Evolutionary conservation across 2,113 vertebrate species (phyloP), one percentile per base, ranked within the genome.

Genomic region (Cariama cristata): DNA sequence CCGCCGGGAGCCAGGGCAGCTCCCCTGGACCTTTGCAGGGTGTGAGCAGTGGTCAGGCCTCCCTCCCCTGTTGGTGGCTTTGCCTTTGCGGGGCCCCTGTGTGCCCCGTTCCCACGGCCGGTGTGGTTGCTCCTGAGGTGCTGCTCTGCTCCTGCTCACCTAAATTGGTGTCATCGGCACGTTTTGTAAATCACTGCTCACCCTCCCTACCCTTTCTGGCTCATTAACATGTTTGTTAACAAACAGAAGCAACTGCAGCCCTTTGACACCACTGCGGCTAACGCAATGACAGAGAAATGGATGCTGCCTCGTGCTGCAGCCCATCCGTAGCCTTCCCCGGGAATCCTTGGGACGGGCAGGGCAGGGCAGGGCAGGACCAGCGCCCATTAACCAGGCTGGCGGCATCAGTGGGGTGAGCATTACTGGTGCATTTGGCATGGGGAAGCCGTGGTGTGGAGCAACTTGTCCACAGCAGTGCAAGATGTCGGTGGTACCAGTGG

Each of bases 251-350:
- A 7, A 40, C 67, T 11, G 67, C 67, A 47, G 52, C 53, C 13
- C 67, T 58, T 22, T 30, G 59, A n/a, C 67, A 73, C 59, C 59
- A 3, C 59, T 14, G 38, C 50, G 12, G 24, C 81, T 35, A 28
- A 27, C 3, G 0, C 1, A 24, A 44, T 16, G 53, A 45, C 63
- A 45, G 32, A 19, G n/a, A 22, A 53, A 6, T 0, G 50, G 42
- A 6, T 12, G 53, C 32, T 69, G 76, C 30, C 14, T 30, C 23
- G 66, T 53, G 72, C 50, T 6, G 2, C 62, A 3, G 17, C 22
- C 0, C 2, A 12, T 2, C 26, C 1, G 1, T 2, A 30, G 71
- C 38, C 55, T 9, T 21, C 49, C 27, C 32, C 0, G 4, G 62
- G 72, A 62, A 69, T 47, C 24, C 55, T 30, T n/a, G n/a, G 20